These are phyloP conservation scores for Apodemus sylvaticus DNA, from an alignment of 2,113 vertebrate genomes.

Conservation along the genomic window DNA sequence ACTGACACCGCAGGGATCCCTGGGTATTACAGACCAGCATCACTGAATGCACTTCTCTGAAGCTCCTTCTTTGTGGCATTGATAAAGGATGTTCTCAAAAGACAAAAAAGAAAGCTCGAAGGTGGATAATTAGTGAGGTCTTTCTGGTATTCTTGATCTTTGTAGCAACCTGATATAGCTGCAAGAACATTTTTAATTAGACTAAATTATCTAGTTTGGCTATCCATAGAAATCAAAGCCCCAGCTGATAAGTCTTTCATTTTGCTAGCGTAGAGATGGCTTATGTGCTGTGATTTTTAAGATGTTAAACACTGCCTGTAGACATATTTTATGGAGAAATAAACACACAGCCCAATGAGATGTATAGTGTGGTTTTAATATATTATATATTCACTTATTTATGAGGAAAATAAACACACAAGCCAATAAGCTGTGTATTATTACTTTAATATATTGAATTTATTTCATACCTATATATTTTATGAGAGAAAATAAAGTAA, in stretches of 20 bases:
- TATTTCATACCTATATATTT: slow-evolving; percentile 81
- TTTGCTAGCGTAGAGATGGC: slow-evolving; percentile 60
- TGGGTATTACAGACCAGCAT: neutral
- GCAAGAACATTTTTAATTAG: slow-evolving; percentile 75
- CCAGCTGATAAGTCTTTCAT: slow-evolving; percentile 70
- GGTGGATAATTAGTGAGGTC: slow-evolving; percentile 70
- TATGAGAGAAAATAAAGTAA: slow-evolving; percentile 79
- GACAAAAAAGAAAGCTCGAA: slow-evolving; percentile 46
- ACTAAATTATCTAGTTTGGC: slow-evolving; percentile 72
- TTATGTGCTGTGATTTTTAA: slow-evolving; percentile 74
- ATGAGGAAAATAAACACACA: slow-evolving; percentile 79
- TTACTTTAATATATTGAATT: slow-evolving; percentile 81
- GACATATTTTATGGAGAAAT: slow-evolving; percentile 79
- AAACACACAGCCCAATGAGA: slow-evolving; percentile 77
- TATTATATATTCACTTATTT: slow-evolving; percentile 80
- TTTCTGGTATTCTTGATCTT: slow-evolving; percentile 65
- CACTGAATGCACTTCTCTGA: slow-evolving; percentile 32
- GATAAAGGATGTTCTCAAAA: slow-evolving; percentile 42
- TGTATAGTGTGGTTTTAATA: slow-evolving; percentile 76
- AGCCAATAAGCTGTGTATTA: slow-evolving; percentile 81
- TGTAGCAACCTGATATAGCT: slow-evolving; percentile 58
- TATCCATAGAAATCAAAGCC: slow-evolving; percentile 69
- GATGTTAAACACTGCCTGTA: slow-evolving; percentile 67
- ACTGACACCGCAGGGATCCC: neutral
- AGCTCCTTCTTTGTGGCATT: slow-evolving; percentile 39